Conservation (phyloP, 2,113 vertebrate genomes). For the Cervus canadensis region DNA sequence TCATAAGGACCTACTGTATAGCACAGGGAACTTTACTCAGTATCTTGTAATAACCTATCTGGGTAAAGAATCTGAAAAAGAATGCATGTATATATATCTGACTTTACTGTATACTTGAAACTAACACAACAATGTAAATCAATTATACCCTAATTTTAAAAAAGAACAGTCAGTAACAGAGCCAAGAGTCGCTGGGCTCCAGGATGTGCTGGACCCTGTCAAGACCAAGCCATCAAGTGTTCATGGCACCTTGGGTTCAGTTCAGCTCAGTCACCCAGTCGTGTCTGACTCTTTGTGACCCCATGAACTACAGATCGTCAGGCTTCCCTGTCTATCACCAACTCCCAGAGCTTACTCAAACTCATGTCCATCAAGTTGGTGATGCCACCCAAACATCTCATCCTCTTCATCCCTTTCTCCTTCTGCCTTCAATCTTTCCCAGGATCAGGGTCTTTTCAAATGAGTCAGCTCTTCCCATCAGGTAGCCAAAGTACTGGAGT, state of each 20-base stretch:
- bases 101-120: background rate
- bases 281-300: background rate
- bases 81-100: background rate
- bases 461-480: background rate
- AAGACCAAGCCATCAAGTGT: background rate
- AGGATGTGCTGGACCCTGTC: fast-evolving
- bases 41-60: background rate
- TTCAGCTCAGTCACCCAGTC: background rate
- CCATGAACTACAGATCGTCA: background rate
- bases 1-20: background rate
- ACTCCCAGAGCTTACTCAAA: background rate
- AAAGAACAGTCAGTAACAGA: background rate
- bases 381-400: background rate
- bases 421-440: background rate
- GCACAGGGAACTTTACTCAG: background rate
- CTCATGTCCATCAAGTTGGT: background rate
- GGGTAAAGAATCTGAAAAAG: background rate
- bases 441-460: background rate
- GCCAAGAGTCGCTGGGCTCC: background rate
- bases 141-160: background rate
- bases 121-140: background rate
- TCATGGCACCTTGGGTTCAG: background rate
- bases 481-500: background rate
- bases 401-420: background rate
- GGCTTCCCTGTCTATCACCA: background rate